Base-by-base conservation (phyloP, 2,888 invertebrate species). In the Lasiommata megera region DNA sequence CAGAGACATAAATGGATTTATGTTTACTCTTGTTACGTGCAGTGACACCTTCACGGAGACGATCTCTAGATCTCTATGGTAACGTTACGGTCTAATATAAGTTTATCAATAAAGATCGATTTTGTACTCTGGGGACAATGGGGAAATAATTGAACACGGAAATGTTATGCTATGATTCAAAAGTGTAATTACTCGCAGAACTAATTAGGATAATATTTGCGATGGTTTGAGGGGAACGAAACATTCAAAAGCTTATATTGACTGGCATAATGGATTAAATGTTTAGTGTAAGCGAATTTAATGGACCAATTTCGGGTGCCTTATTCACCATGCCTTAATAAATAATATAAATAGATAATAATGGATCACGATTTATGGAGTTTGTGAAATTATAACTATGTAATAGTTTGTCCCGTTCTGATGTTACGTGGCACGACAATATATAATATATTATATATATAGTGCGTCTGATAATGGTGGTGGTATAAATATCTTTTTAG, bases 321-420 rank as follows among this genome's bases (percentile, higher is more conserved):
- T 56, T 59, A 52, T 40, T 54, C 47, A 12, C 50, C 38, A 56
- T 56, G 62, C 59, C 62, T 62, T 62, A 59, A 47, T 47, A 56
- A 51, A 29, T n/a, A n/a, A n/a, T 46, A 9, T 47, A 40, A 48
- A 57, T 43, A 44, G 29, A 36, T n/a, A 6, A 46, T 47, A 46
- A 47, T 29, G 9, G 9, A 47, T 34, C n/a, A n/a, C n/a, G n/a
- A n/a, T n/a, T n/a, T n/a, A n/a, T n/a, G n/a, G n/a, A n/a, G n/a
- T n/a, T n/a, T n/a, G n/a, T n/a, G n/a, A n/a, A n/a, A n/a, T n/a
- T n/a, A n/a, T n/a, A n/a, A n/a, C n/a, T n/a, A n/a, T n/a, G n/a
- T n/a, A n/a, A n/a, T n/a, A n/a, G n/a, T n/a, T n/a, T n/a, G n/a
- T n/a, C n/a, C n/a, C n/a, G n/a, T n/a, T n/a, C 28, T 23, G n/a